phyloP scores from a whole-genome alignment of 2,888 invertebrate genomes.

The Aradus depressus region DNA sequence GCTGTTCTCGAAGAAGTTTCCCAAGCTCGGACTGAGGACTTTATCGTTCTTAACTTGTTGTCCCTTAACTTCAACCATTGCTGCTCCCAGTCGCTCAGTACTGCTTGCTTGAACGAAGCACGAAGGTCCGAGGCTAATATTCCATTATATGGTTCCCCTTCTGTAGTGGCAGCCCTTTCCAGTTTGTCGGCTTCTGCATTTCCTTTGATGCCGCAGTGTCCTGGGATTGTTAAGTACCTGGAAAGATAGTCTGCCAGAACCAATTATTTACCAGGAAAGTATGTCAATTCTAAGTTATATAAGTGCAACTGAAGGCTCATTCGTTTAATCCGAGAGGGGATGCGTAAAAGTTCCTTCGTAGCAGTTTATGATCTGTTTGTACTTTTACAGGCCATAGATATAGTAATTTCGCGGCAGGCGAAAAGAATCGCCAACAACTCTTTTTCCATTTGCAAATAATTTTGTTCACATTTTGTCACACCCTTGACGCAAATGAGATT shows the following conservation, averaged over 20 bases:
- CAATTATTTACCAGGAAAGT: slow-evolving; percentile 13
- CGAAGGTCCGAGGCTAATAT: no score
- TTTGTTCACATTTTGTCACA: background rate
- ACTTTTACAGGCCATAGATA: slow-evolving; percentile 32
- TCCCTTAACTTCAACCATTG: no score
- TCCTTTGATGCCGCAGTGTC: no score
- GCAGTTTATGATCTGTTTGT: slow-evolving; percentile 34
- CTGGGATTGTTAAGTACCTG: background rate
- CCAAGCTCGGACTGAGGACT: no score
- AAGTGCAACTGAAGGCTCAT: slow-evolving; percentile 17
- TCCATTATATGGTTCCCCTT: no score
- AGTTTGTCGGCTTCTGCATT: no score
- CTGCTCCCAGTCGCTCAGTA: no score
- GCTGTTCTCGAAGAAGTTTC: no score
- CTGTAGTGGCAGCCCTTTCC: no score
- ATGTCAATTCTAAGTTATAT: slow-evolving; percentile 13
- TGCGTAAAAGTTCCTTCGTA: slow-evolving; percentile 27
- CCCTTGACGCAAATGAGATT: slow-evolving; percentile 1
- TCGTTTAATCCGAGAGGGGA: slow-evolving; percentile 18
- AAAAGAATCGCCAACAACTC: slow-evolving; percentile 29
- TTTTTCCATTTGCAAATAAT: slow-evolving; percentile 2
- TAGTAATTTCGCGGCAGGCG: slow-evolving; percentile 33
- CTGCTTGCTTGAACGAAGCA: no score
- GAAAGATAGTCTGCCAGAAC: slow-evolving; percentile 7
- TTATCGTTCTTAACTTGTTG: no score